phyloP scores from a whole-genome alignment of 2,113 vertebrate species.

The Corvus hawaiiensis region DNA sequence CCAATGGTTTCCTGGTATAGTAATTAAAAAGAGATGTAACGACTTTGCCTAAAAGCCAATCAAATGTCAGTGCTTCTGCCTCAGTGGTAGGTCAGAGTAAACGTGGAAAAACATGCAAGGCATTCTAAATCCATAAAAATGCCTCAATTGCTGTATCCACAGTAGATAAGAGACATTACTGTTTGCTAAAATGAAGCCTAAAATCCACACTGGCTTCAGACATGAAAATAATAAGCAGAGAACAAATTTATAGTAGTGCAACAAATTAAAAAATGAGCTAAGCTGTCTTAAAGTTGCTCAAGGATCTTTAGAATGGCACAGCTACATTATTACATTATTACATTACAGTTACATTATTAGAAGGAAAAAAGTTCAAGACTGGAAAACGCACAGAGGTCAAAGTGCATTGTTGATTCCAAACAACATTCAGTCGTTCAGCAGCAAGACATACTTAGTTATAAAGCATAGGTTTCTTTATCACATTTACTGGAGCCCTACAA shows the following conservation, averaged over 20 bases:
- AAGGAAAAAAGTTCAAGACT: background rate
- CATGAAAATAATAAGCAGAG: background rate
- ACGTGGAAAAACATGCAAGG: background rate
- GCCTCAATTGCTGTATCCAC: background rate
- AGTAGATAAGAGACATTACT: background rate
- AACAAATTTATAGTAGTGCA: background rate
- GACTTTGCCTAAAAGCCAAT: background rate
- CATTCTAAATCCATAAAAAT: background rate
- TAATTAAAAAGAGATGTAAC: background rate
- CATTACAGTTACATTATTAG: too few species aligned
- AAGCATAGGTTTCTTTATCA: too few species aligned
- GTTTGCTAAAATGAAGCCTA: rapidly evolving
- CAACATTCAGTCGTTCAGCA: background rate
- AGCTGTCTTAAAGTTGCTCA: background rate
- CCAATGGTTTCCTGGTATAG: background rate
- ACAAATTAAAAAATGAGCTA: background rate
- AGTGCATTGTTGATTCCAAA: background rate
- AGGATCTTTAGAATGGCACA: background rate
- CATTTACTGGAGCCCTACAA: too few species aligned
- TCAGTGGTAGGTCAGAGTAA: too few species aligned
- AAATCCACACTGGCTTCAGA: background rate
- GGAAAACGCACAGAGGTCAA: background rate
- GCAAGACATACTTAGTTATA: too few species aligned
- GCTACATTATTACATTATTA: background rate
- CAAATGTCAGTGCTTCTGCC: too few species aligned